phyloP scores from a whole-genome alignment of 2,113 vertebrate genomes.

The Toxostoma redivivum region DNA sequence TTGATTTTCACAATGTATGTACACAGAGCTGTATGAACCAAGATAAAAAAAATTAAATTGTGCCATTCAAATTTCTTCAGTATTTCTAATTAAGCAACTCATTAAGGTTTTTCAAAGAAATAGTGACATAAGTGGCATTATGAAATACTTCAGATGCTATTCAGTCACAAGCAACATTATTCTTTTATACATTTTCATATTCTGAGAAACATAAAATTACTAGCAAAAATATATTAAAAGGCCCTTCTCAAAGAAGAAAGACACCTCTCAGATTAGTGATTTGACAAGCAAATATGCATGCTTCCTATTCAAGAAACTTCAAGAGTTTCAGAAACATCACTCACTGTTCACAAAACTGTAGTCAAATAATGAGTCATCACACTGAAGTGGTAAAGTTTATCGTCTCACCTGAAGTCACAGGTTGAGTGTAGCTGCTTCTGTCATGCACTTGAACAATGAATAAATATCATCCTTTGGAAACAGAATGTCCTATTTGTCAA shows the following conservation, averaged over 20 bases:
- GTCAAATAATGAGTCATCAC: background rate
- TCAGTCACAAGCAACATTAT: conserved; percentile 24
- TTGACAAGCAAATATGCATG: conserved; percentile 22
- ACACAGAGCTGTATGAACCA: background rate
- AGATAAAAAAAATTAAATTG: background rate
- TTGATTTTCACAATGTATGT: background rate
- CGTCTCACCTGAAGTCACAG: background rate
- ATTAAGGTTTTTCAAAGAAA: conserved; percentile 25
- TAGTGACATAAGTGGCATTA: conserved; percentile 14
- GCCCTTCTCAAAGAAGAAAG: conserved; percentile 20
- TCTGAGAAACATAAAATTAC: conserved; percentile 26
- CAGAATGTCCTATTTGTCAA: background rate
- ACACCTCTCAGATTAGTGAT: conserved; percentile 20
- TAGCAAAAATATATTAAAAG: conserved; percentile 18
- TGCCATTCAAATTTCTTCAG: background rate
- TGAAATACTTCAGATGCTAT: conserved; percentile 36
- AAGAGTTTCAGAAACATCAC: conserved; percentile 38
- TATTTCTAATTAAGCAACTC: conserved; percentile 35
- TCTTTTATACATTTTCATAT: conserved; percentile 27
- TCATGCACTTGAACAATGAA: background rate
- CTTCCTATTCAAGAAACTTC: conserved; percentile 39
- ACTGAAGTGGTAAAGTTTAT: background rate
- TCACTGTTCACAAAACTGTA: background rate
- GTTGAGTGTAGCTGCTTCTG: background rate
- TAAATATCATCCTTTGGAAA: background rate